These are phyloP conservation scores for Augochlorella aurata DNA, from an alignment of 2,888 invertebrate genomes.

Conservation along the genomic window DNA sequence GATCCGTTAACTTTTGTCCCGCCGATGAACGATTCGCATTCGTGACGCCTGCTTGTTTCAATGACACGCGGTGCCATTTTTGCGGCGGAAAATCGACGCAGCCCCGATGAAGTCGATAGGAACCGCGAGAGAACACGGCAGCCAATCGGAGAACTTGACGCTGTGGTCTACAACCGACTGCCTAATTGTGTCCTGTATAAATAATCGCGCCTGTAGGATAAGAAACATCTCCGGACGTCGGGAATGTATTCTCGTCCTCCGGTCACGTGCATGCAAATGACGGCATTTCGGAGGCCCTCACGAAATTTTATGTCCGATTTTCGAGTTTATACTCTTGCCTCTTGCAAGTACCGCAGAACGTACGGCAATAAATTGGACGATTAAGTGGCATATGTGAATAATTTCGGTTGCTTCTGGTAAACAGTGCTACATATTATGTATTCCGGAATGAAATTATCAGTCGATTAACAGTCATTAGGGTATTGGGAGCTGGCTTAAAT, in stretches of 20 bases:
- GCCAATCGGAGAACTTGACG: conserved; percentile 18
- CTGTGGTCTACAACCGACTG: conserved; percentile 20
- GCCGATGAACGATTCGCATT: neutral
- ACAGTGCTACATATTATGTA: too few species aligned
- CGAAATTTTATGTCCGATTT: neutral
- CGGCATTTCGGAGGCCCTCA: neutral
- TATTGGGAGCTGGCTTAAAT: too few species aligned
- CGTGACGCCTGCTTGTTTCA: neutral
- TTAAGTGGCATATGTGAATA: neutral
- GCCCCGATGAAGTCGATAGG: neutral
- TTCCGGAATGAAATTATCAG: too few species aligned
- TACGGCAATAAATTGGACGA: neutral
- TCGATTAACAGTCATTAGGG: too few species aligned
- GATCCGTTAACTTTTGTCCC: neutral
- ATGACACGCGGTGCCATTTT: conserved; percentile 8
- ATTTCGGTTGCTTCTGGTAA: neutral
- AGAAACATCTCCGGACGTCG: conserved; percentile 1
- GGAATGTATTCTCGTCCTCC: conserved; percentile 18
- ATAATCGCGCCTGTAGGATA: conserved; percentile 13
- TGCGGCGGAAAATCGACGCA: conserved; percentile 27
- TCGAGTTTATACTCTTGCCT: neutral
- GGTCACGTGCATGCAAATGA: conserved; percentile 15
- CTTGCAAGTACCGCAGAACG: neutral
- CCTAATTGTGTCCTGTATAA: conserved; percentile 35
- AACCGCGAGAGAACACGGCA: neutral